These are phyloP conservation scores for Blastobasis adustella DNA, from an alignment of 2,888 invertebrate species.

Conservation along the genomic window DNA sequence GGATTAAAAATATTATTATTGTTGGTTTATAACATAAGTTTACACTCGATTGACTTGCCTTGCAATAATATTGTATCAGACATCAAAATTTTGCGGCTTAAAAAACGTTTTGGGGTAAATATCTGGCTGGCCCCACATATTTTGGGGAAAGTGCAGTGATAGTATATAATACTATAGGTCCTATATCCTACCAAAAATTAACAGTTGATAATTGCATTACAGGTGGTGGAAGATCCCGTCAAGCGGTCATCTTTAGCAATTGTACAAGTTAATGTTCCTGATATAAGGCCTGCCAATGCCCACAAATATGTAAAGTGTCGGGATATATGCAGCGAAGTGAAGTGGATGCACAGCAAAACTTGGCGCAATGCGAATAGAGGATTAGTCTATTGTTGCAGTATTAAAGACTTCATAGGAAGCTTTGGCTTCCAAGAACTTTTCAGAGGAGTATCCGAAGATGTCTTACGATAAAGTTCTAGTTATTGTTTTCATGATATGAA, in stretches of 20 bases:
- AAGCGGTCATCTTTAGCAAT: slow-evolving; percentile 34
- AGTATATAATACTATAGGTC: too few species aligned
- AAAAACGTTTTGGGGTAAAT: too few species aligned
- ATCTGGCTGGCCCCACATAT: too few species aligned
- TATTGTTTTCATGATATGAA: background rate
- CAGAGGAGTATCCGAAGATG: background rate
- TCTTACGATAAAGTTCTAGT: background rate
- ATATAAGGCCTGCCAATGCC: slow-evolving; percentile 21
- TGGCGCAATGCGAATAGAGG: slow-evolving; percentile 34
- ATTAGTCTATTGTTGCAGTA: slow-evolving; percentile 38
- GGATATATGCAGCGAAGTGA: slow-evolving; percentile 32
- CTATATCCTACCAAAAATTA: too few species aligned
- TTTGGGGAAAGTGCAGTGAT: too few species aligned
- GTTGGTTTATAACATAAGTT: too few species aligned
- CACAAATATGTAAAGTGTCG: slow-evolving; percentile 24
- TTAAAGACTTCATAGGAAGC: slow-evolving; percentile 29
- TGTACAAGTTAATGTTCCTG: slow-evolving; percentile 44
- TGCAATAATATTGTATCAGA: too few species aligned
- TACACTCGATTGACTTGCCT: too few species aligned
- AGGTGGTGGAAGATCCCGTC: slow-evolving; percentile 39
- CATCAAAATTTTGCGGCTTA: too few species aligned
- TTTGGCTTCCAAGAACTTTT: slow-evolving; percentile 18
- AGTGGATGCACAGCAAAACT: slow-evolving; percentile 29
- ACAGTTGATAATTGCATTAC: slow-evolving; percentile 8
- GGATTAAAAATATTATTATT: too few species aligned